Conservation (phyloP, 1,140 invertebrate species). For the Cyclina sinensis region DNA sequence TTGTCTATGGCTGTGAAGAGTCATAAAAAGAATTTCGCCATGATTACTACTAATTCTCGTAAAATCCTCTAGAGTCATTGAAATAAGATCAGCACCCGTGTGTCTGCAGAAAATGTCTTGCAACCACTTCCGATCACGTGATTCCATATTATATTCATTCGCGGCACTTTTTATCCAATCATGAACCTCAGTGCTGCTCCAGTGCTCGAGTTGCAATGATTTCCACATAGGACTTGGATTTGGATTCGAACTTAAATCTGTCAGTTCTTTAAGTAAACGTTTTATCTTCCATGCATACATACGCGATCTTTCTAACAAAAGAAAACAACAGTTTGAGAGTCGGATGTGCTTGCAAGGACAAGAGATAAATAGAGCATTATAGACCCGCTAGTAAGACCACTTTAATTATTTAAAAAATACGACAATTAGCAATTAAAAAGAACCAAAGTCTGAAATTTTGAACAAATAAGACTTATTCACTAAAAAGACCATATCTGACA, state of each 20-base stretch:
- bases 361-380: no score
- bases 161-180: constrained; percentile 42
- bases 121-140: background rate
- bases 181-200: constrained; percentile 37
- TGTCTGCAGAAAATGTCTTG: background rate
- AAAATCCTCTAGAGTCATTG: constrained; percentile 19
- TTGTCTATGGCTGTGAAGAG: constrained; percentile 1
- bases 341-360: no score
- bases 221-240: background rate
- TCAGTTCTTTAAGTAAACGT: background rate
- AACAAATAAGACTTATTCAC: no score
- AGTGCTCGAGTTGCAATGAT: background rate
- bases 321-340: background rate
- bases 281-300: constrained; percentile 5
- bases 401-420: no score
- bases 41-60: background rate
- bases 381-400: no score
- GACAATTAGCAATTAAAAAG: no score
- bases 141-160: background rate
- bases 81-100: constrained; percentile 14
- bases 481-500: no score
- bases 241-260: background rate
- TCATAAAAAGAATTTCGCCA: constrained; percentile 34
- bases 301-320: background rate
- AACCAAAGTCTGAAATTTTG: no score